Evolutionary conservation across 2,888 invertebrate species (phyloP), one percentile per base, ranked within the genome.

Genomic region (Rotaria macrura): DNA sequence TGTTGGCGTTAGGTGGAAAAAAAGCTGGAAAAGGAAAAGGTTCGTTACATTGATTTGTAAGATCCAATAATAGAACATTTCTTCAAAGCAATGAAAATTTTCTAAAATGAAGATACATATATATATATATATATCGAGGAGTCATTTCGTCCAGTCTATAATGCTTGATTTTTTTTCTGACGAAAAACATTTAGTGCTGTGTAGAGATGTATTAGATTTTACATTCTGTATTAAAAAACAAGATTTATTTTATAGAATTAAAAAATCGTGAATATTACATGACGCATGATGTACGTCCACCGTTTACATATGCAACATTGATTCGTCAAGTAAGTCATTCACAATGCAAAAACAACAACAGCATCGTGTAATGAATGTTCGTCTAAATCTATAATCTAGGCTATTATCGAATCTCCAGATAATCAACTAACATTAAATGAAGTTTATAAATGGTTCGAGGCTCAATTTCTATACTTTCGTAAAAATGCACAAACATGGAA

Each of bases 391-490:
- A 6, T 65, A 38, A 29, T 88, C 40, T 93, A 96, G 96, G 95
- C 97, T 85, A 98, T 97, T 90, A 96, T 97, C 91, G 97, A 97
- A 93, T 96, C 97, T 89, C 95, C 96, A 83, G 97, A 97, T 90
- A 96, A 96, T 92, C 97, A 98, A 92, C 93, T 98, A 89, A 98
- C 97, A 57, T 92, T 97, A 89, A 97, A 97, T 91, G 97, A 98
- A 93, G 97, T 97, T 90, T 97, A 97, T 93, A 97, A 96, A 92
- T 97, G 97, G 97, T 98, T 97, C 93, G 96, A 97, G 92, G 95
- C 95, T 89, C 97, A 97, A 23, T 97, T 97, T 93, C 96, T 96
- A 92, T 98, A 96, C 93, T 97, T 98, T 93, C 93, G 97, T 90
- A 94, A 97, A 90, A 98, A 98, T 91, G 97, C 97, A 87, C 97